Evolutionary conservation across 2,888 invertebrate genomes (phyloP), one percentile per base, ranked within the genome.

Genomic region (Microctonus aethiopoides): DNA sequence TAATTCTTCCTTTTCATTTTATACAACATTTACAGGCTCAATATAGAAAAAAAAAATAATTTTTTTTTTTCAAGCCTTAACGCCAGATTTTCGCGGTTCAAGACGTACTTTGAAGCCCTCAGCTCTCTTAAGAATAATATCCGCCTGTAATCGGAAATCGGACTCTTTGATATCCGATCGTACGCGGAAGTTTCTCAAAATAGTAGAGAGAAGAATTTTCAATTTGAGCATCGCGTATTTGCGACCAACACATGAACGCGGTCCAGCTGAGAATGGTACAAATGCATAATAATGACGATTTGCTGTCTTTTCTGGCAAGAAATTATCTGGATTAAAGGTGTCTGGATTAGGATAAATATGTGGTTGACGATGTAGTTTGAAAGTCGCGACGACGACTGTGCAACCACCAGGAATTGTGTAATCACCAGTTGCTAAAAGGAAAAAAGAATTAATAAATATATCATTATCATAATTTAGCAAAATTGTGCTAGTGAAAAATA

Each of bases 211-310:
- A 0, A 94, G 87, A 13, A 94, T 91, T 86, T 94, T 94, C 72
- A 94, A 87, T 82, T 94, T 94, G 67, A 94, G 84, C 89, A 94
- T 90, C n/a, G 94, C 94, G 84, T 94, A 94, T 87, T 94, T 94
- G 51, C 93, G 91, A 61, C 93, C 94, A 24, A 94, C 94, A 83
- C 94, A 94, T 78, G 93, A 93, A 74, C 94, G 89, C 0, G 94
- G 94, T 29, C 94, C 94, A 59, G 94, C 94, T 72, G 93, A 93
- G 88, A 94, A 94, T 0, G 94, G 94, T 66, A 94, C 91, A 80
- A 91, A 94, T 72, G 93, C 91, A 83, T 94, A 94, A 82, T 93
- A 94, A 78, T 94, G 94, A 63, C 94, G 89, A 75, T 92, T 91
- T 34, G 91, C 91, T 24, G 92, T 91, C 67, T 91, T 91, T 81